Evolutionary conservation across 1,140 invertebrate genomes (phyloP).

Genomic region (Delia radicum): DNA sequence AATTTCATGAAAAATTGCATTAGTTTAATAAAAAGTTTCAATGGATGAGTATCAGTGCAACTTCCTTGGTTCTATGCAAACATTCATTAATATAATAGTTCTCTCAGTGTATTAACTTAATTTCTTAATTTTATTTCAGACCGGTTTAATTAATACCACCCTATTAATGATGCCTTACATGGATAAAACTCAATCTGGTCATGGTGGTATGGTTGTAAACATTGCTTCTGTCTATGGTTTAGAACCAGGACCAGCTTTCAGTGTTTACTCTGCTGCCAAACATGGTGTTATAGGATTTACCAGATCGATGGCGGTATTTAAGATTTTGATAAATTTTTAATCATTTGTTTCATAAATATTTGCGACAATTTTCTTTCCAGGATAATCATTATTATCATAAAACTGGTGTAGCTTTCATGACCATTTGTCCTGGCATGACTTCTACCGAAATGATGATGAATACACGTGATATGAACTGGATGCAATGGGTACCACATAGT

Average conservation of each 20-base stretch:
- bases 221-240: conserved; percentile 64
- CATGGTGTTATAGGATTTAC: conserved; percentile 59
- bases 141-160: conserved; percentile 42
- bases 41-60: too few species aligned
- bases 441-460: conserved; percentile 48
- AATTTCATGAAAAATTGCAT: too few species aligned
- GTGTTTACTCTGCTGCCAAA: conserved; percentile 59
- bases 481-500: conserved; percentile 34
- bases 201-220: conserved; percentile 66
- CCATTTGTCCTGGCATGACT: conserved; percentile 46
- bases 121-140: conserved; percentile 29
- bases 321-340: too few species aligned
- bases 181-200: conserved; percentile 62
- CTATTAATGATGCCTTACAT: conserved; percentile 53
- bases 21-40: too few species aligned
- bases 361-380: neutral
- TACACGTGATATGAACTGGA: conserved; percentile 44
- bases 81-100: too few species aligned
- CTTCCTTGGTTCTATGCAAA: too few species aligned
- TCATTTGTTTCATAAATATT: too few species aligned
- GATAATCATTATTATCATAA: conserved; percentile 40
- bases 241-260: conserved; percentile 46
- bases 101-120: neutral
- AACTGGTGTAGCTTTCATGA: conserved; percentile 45
- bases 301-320: conserved; percentile 46